A percentile compares a stretch with the other conserved stretches of the same genome.
Evolutionary conservation across 2,888 invertebrate species (phyloP).

Genomic region (Pammene fasciana): DNA sequence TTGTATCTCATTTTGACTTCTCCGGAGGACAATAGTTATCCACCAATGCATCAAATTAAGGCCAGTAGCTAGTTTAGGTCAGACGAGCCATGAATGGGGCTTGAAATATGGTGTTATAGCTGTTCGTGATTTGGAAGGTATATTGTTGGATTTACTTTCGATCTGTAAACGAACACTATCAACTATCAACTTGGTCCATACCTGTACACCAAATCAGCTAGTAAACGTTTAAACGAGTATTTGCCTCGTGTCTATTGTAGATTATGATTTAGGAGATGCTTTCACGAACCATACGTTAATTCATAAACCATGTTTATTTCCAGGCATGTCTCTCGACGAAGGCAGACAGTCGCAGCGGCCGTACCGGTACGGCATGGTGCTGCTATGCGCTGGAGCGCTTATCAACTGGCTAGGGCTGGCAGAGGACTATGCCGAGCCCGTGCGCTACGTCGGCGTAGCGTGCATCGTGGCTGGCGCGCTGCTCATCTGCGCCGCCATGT

Average conservation of each 20-base stretch:
- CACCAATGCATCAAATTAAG: too few relatives aligned
- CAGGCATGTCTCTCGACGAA: slow-evolving; percentile 87
- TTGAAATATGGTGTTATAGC: too few relatives aligned
- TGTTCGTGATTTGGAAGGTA: too few relatives aligned
- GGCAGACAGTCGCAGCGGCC: slow-evolving; percentile 87
- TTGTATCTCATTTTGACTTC: too few relatives aligned
- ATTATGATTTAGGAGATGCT: background rate
- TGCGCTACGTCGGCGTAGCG: slow-evolving; percentile 88
- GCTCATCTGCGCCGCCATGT: slow-evolving; percentile 89
- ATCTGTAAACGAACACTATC: too few relatives aligned
- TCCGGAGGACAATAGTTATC: too few relatives aligned
- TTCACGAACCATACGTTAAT: background rate
- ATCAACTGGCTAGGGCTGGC: slow-evolving; percentile 90
- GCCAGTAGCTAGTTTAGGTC: too few relatives aligned
- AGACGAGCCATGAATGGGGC: too few relatives aligned
- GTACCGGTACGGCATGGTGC: slow-evolving; percentile 88
- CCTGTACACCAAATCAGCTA: too few relatives aligned
- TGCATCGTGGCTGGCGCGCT: slow-evolving; percentile 89
- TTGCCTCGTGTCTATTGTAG: background rate
- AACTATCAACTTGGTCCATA: too few relatives aligned
- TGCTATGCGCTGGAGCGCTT: slow-evolving; percentile 87
- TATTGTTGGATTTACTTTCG: too few relatives aligned
- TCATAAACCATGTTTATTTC: slow-evolving; percentile 50
- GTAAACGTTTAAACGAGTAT: too few relatives aligned
- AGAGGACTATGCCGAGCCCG: slow-evolving; percentile 88